Conservation (phyloP, 2,113 vertebrate genomes). For the Perca fluviatilis region DNA sequence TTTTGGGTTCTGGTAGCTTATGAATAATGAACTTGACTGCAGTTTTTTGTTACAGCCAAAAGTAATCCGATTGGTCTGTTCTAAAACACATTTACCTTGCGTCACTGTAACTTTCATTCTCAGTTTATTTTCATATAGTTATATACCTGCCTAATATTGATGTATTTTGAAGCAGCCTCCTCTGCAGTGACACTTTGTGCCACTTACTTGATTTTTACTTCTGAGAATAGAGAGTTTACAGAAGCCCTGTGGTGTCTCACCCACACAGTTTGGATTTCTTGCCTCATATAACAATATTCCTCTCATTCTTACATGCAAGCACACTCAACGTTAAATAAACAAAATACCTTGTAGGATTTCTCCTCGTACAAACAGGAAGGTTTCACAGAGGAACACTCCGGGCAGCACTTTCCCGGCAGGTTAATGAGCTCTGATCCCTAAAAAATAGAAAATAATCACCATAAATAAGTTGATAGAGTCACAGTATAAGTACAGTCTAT, state of each 20-base stretch:
- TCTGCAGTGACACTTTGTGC: constrained; percentile 16
- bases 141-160: constrained; percentile 10
- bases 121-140: constrained; percentile 15
- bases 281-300: constrained; percentile 4
- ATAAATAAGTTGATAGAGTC: background rate
- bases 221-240: background rate
- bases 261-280: constrained; percentile 24
- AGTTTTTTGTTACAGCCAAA: background rate
- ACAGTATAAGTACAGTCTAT: background rate
- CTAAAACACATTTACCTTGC: background rate
- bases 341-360: constrained; percentile 84
- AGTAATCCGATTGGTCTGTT: constrained; percentile 4
- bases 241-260: constrained; percentile 11
- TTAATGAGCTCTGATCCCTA: constrained; percentile 90
- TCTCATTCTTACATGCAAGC: background rate
- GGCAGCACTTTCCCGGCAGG: constrained; percentile 91
- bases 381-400: constrained; percentile 87
- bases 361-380: constrained; percentile 85
- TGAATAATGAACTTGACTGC: constrained; percentile 35
- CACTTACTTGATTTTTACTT: background rate
- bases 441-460: constrained; percentile 1
- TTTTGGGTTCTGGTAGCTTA: constrained; percentile 22
- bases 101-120: constrained; percentile 8
- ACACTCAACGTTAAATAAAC: background rate
- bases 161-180: constrained; percentile 12